phyloP scores from a whole-genome alignment of 2,797 vertebrate species.

The Etheostoma nigrum region DNA sequence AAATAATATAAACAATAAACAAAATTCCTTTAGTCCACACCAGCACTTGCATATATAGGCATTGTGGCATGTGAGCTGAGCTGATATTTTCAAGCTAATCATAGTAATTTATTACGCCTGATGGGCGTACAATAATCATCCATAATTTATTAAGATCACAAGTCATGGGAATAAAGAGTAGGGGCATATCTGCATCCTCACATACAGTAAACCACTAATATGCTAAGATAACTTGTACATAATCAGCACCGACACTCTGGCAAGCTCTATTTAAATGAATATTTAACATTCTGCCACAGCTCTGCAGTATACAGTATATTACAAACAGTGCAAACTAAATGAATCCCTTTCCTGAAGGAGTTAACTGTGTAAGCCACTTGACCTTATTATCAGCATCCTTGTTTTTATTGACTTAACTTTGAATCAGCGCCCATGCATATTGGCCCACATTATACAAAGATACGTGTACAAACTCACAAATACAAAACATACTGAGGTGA shows the following conservation, averaged over 20 bases:
- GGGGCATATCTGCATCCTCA: conserved; percentile 7
- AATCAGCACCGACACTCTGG: conserved; percentile 26
- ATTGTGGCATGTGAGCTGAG: not conserved
- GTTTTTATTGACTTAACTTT: not conserved
- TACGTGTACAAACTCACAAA: too few relatives aligned
- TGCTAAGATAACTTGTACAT: conserved; percentile 2
- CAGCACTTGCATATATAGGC: not conserved
- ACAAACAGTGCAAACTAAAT: not conserved
- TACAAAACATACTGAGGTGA: not conserved
- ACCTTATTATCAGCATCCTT: not conserved
- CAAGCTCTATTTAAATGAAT: conserved; percentile 13
- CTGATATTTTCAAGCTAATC: conserved; percentile 19
- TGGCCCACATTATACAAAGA: too few relatives aligned
- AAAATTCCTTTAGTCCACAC: not conserved
- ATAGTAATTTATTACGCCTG: conserved; percentile 33
- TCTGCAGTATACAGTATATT: not conserved
- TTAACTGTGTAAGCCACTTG: not conserved
- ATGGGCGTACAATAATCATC: conserved; percentile 17
- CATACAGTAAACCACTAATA: conserved; percentile 15
- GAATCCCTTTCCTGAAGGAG: conserved; percentile 3
- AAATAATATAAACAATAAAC: not conserved
- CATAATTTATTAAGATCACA: conserved; percentile 21
- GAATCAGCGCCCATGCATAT: too few relatives aligned
- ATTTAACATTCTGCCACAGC: not conserved
- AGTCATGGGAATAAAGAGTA: conserved; percentile 7